A percentile compares a stretch with the other conserved stretches of the same genome.
Conservation (phyloP, 1,140 invertebrate species). For the Heterodera schachtii region DNA sequence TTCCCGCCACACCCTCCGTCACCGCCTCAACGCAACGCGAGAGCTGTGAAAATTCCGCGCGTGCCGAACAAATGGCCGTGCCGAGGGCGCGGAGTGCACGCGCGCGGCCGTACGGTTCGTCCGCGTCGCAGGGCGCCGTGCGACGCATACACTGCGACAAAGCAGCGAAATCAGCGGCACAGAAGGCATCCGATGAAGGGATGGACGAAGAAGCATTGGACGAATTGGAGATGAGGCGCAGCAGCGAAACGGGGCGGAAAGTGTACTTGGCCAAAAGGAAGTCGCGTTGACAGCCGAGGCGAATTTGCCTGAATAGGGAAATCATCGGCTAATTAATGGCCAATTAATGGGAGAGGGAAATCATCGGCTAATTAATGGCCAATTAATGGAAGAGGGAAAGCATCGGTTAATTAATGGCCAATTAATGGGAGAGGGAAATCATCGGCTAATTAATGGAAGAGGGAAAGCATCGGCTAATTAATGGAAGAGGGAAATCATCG, state of each 20-base stretch:
- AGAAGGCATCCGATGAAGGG: slow-evolving; percentile 12
- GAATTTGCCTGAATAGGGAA: background rate
- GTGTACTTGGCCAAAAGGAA: slow-evolving; percentile 38
- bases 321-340: too few relatives aligned
- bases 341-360: too few relatives aligned
- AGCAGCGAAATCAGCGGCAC: slow-evolving; percentile 6
- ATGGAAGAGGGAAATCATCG: too few relatives aligned
- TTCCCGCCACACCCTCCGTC: background rate
- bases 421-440: too few relatives aligned
- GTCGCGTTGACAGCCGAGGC: slow-evolving; percentile 9
- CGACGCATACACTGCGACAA: slow-evolving; percentile 20
- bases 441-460: too few relatives aligned
- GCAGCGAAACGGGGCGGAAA: slow-evolving; percentile 41
- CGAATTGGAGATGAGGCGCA: slow-evolving; percentile 7
- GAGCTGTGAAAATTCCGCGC: slow-evolving; percentile 16
- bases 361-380: too few relatives aligned
- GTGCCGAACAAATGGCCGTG: slow-evolving; percentile 21
- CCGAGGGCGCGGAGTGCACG: slow-evolving; percentile 1
- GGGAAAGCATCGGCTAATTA: too few relatives aligned
- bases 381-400: too few relatives aligned
- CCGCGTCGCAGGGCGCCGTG: slow-evolving; percentile 16
- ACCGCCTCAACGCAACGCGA: slow-evolving; percentile 9
- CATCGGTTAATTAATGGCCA: too few relatives aligned
- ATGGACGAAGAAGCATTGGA: background rate
- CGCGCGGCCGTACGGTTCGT: slow-evolving; percentile 8